Conservation (phyloP, 2,888 invertebrate species). For the Cylindroiulus punctatus region DNA sequence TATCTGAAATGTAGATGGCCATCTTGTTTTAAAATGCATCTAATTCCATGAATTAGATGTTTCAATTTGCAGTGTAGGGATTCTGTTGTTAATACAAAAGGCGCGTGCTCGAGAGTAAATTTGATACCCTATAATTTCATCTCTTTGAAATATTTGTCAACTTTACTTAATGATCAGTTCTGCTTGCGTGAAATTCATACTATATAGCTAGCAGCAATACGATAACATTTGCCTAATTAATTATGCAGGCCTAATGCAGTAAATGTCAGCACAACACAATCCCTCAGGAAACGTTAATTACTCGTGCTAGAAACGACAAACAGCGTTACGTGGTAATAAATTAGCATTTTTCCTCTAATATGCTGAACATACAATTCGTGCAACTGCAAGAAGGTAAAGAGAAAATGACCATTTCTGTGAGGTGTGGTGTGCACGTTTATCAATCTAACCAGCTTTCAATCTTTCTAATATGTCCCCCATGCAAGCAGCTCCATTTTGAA, state of each 20-base stretch:
- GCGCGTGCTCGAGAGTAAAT: too few relatives aligned
- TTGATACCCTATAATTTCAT: too few relatives aligned
- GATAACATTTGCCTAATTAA: not conserved
- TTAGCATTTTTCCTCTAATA: not conserved
- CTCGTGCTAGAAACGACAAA: not conserved
- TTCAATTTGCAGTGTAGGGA: too few relatives aligned
- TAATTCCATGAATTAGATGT: too few relatives aligned
- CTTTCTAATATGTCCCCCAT: not conserved
- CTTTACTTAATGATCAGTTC: not conserved
- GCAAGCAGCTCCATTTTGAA: not conserved
- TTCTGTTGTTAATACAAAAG: too few relatives aligned
- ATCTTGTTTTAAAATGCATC: too few relatives aligned
- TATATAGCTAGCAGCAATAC: not conserved
- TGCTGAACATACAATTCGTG: not conserved
- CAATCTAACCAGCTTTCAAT: too few relatives aligned
- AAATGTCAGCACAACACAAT: not conserved
- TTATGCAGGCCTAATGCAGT: not conserved
- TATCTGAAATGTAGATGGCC: too few relatives aligned
- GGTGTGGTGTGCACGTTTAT: too few relatives aligned
- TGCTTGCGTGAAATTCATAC: not conserved
- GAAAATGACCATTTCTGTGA: not conserved
- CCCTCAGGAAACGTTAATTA: not conserved
- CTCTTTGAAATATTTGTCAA: too few relatives aligned
- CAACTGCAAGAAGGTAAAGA: not conserved
- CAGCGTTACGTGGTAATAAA: too few relatives aligned